Evolutionary conservation across 1,140 invertebrate species (phyloP).

Genomic region (Vanessa atalanta): DNA sequence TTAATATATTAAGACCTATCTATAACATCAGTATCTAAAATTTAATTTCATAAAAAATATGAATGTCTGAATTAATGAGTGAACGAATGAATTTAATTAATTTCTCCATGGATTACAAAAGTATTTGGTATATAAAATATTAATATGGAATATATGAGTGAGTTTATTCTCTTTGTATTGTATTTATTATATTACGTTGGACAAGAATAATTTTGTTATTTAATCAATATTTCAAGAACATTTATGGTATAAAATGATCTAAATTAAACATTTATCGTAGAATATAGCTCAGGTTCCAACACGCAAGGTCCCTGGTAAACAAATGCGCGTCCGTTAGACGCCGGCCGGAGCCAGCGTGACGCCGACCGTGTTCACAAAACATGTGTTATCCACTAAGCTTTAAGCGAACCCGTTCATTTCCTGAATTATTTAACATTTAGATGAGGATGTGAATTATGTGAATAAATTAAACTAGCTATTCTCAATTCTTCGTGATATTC

Average conservation of each 20-base stretch:
- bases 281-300: background rate
- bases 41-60: too few species aligned
- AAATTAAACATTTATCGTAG: background rate
- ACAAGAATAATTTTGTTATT: too few species aligned
- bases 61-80: too few species aligned
- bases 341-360: slow-evolving; percentile 22
- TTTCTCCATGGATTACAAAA: too few species aligned
- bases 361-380: slow-evolving; percentile 18
- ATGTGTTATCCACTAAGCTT: slow-evolving; percentile 22
- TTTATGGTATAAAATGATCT: background rate
- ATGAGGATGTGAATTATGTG: slow-evolving; percentile 26
- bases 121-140: too few species aligned
- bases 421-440: slow-evolving; percentile 31
- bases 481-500: background rate
- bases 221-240: background rate
- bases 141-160: too few species aligned
- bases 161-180: too few species aligned
- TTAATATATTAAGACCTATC: too few species aligned
- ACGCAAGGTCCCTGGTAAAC: slow-evolving; percentile 5
- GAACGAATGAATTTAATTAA: too few species aligned
- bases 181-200: too few species aligned
- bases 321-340: slow-evolving; percentile 4
- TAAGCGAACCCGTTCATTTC: slow-evolving; percentile 13
- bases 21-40: too few species aligned
- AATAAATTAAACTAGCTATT: slow-evolving; percentile 14